Conservation (phyloP, 1,140 invertebrate species). For the Neodiprion lecontei region DNA sequence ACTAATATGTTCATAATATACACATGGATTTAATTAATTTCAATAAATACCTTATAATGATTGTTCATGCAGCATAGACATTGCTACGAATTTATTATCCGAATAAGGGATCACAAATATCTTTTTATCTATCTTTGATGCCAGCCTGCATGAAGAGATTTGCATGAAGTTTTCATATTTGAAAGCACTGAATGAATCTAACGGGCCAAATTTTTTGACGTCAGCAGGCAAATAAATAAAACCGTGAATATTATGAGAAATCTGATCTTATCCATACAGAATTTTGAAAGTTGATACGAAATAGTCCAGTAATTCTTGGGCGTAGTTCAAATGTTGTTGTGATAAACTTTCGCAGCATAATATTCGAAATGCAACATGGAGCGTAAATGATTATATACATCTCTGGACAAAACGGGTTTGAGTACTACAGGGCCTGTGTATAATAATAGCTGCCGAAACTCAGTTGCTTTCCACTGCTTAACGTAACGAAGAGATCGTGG, state of each 20-base stretch:
- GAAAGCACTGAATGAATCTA: conserved; percentile 26
- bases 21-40: no score
- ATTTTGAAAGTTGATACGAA: conserved; percentile 10
- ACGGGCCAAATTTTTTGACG: conserved; percentile 19
- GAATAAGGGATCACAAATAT: no score
- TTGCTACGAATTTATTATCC: no score
- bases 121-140: no score
- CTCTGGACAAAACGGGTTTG: conserved; percentile 3
- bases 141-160: not conserved
- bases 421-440: conserved; percentile 39
- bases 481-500: conserved; percentile 31
- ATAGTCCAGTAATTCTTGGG: conserved; percentile 14
- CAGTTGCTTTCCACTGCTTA: conserved; percentile 41
- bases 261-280: conserved; percentile 20
- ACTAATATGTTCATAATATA: no score
- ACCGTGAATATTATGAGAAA: conserved; percentile 26
- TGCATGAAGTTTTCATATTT: conserved; percentile 26
- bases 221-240: conserved; percentile 23
- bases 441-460: conserved; percentile 39
- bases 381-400: conserved; percentile 11
- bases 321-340: conserved; percentile 5
- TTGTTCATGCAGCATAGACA: no score
- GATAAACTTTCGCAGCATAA: conserved; percentile 12
- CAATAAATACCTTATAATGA: no score
- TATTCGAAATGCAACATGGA: conserved; percentile 19